Evolutionary conservation across 2,888 invertebrate species (phyloP).

Genomic region (Rutpela maculata): DNA sequence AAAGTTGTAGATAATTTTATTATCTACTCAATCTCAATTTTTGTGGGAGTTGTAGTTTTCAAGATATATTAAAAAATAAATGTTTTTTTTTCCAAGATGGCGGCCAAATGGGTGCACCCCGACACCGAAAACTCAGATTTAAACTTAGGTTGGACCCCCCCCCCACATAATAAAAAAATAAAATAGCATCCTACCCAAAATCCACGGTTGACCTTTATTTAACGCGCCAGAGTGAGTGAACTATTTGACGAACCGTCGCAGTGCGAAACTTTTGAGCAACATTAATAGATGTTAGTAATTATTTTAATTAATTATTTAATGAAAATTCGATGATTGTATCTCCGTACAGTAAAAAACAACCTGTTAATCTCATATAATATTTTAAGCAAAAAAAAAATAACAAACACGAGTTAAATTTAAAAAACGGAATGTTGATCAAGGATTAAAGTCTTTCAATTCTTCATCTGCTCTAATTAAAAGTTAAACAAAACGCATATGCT

Average conservation of each 20-base stretch:
- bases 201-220: too few species aligned
- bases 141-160: too few species aligned
- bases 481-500: slow-evolving; percentile 36
- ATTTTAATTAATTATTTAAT: background rate
- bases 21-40: too few species aligned
- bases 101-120: too few species aligned
- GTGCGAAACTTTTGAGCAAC: background rate
- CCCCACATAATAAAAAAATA: too few species aligned
- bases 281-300: background rate
- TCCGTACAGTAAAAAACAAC: background rate
- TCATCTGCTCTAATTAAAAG: slow-evolving; percentile 58
- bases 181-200: too few species aligned
- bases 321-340: background rate
- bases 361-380: background rate
- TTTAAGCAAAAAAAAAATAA: background rate
- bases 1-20: too few species aligned
- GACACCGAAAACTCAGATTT: too few species aligned
- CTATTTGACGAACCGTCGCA: background rate
- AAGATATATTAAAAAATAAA: too few species aligned
- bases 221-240: too few species aligned
- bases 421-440: slow-evolving; percentile 5
- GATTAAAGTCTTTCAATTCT: slow-evolving; percentile 5
- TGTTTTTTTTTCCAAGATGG: too few species aligned
- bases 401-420: background rate
- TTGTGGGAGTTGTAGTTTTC: too few species aligned